Conservation (phyloP, 2,113 vertebrate genomes). For the Typhlomys cinereus region DNA sequence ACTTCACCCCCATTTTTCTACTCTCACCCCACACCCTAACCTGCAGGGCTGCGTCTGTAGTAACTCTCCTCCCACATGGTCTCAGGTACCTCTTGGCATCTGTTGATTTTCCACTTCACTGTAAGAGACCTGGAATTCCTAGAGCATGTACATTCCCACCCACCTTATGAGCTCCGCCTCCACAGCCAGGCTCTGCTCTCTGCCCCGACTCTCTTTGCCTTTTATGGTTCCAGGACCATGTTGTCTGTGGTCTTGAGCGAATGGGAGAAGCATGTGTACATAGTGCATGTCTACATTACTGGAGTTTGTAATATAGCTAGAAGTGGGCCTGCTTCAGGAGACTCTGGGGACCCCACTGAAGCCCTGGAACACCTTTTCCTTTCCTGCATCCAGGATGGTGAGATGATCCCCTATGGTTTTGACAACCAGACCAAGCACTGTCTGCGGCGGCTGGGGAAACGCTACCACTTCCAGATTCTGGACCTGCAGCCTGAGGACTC, state of each 20-base stretch:
- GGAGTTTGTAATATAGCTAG: too few species aligned
- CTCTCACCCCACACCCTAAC: too few species aligned
- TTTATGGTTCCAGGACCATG: rapidly evolving
- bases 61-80: neutral
- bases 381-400: slow-evolving; percentile 82
- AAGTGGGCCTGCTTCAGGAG: neutral
- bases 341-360: neutral
- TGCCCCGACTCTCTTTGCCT: rapidly evolving
- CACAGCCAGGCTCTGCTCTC: neutral
- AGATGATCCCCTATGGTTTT: slow-evolving; percentile 80
- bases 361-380: neutral
- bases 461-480: slow-evolving; percentile 89
- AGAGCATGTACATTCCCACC: neutral
- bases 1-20: too few species aligned
- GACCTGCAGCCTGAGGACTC: slow-evolving; percentile 89
- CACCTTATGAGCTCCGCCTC: neutral
- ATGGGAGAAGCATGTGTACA: neutral
- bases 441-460: slow-evolving; percentile 81
- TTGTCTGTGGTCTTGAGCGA: neutral
- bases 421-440: slow-evolving; percentile 81
- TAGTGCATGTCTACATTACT: too few species aligned
- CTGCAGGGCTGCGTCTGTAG: neutral
- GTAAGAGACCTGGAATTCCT: neutral
- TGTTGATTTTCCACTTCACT: too few species aligned
- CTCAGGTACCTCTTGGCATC: neutral